A percentile compares a stretch with the other conserved stretches of the same genome.
Evolutionary conservation across 2,888 invertebrate species (phyloP).

Genomic region (Agrochola lota): DNA sequence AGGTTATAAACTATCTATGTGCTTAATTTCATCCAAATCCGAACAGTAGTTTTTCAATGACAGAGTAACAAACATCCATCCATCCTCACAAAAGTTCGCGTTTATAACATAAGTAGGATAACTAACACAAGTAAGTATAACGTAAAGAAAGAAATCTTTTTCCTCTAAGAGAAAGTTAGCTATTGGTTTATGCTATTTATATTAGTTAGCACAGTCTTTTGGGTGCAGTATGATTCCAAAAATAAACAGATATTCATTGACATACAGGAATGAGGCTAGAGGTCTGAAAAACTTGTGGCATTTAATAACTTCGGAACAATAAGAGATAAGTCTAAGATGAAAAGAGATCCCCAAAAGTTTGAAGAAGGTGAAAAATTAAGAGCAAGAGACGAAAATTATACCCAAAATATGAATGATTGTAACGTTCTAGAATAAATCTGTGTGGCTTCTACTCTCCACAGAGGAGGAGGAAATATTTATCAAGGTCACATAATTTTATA

Average conservation of each 20-base stretch:
- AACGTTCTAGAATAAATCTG: not conserved
- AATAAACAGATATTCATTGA: slow-evolving; percentile 38
- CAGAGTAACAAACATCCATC: no score
- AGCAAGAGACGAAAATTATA: not conserved
- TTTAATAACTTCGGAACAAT: not conserved
- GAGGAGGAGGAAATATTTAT: not conserved
- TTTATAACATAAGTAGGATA: no score
- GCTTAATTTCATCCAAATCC: no score
- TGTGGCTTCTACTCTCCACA: not conserved
- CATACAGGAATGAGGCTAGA: not conserved
- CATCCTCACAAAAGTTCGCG: no score
- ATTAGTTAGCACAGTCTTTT: slow-evolving; percentile 29
- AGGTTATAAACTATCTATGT: no score
- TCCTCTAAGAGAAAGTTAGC: slow-evolving; percentile 64
- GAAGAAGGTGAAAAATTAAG: not conserved
- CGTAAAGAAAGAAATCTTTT: not conserved
- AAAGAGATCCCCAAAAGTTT: not conserved
- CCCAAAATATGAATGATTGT: not conserved
- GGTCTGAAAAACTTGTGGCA: not conserved
- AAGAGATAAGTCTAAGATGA: not conserved
- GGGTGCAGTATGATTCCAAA: slow-evolving; percentile 12
- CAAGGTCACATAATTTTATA: no score
- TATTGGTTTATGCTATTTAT: slow-evolving; percentile 37
- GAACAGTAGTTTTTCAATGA: no score
- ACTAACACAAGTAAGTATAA: not conserved